These are phyloP conservation scores for Tribolium freemani DNA, from an alignment of 2,888 invertebrate species.

Conservation along the genomic window DNA sequence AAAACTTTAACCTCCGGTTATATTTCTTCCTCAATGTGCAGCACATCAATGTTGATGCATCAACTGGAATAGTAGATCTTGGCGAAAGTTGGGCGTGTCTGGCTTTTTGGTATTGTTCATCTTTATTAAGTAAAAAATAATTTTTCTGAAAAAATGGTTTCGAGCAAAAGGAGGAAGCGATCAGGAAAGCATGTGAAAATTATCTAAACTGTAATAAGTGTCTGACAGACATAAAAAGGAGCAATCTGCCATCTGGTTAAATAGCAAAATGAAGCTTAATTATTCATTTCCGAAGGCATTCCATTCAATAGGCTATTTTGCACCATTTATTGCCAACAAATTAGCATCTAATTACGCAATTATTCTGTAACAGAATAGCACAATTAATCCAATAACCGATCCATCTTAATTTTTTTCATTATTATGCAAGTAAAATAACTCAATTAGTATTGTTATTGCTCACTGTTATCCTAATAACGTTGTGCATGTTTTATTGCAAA, in stretches of 20 bases:
- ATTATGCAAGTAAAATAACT: not conserved
- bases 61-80: conserved; percentile 12
- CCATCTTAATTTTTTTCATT: not conserved
- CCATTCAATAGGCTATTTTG: not conserved
- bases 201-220: not conserved
- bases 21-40: conserved; percentile 18
- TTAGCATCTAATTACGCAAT: not conserved
- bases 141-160: not conserved
- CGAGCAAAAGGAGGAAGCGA: not conserved
- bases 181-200: not conserved
- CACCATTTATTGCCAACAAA: not conserved
- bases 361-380: not conserved
- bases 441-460: not conserved
- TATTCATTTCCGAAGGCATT: not conserved
- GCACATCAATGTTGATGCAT: conserved; percentile 14
- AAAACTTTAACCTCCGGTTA: conserved; percentile 10
- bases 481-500: not conserved
- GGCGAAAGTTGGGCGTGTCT: conserved; percentile 28
- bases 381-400: not conserved
- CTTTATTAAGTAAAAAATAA: not conserved
- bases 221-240: not conserved
- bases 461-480: not conserved
- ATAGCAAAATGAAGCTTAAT: not conserved
- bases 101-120: conserved; percentile 23
- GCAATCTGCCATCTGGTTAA: not conserved